Percentiles rank a stretch among this genome's conserved stretches.
phyloP scores from a whole-genome alignment of 2,888 invertebrate species.

The Ophion ellenae region DNA sequence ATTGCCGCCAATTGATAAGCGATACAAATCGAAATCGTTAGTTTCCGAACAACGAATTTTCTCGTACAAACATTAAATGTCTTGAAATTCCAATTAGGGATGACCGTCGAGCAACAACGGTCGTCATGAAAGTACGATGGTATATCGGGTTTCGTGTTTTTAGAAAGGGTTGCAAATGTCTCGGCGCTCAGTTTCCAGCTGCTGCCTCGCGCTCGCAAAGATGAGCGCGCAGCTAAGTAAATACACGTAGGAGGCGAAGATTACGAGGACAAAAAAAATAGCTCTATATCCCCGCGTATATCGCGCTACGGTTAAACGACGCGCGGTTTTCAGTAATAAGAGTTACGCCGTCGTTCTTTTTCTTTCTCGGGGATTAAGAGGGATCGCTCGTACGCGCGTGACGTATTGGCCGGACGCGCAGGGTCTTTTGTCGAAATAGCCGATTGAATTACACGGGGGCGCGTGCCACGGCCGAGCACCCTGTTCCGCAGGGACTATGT shows the following conservation, averaged over 20 bases:
- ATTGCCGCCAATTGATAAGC: no score
- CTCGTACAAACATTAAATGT: neutral
- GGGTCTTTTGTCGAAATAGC: conserved; percentile 78
- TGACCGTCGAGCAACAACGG: conserved; percentile 6
- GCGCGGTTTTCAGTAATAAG: conserved; percentile 68
- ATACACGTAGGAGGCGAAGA: conserved; percentile 69
- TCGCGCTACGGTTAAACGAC: conserved; percentile 53
- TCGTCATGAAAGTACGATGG: neutral
- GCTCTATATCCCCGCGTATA: neutral
- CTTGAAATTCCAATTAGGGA: conserved; percentile 35
- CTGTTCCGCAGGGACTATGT: conserved; percentile 31
- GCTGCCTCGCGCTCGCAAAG: conserved; percentile 40
- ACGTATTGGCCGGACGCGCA: conserved; percentile 57
- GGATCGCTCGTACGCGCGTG: conserved; percentile 34
- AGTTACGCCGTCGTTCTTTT: conserved; percentile 66
- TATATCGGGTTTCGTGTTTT: conserved; percentile 72
- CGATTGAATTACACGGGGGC: conserved; percentile 82
- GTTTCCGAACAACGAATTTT: neutral
- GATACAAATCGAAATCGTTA: no score
- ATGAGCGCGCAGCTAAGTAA: conserved; percentile 74
- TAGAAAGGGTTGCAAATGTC: conserved; percentile 68
- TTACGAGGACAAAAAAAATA: conserved; percentile 67
- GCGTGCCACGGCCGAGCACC: conserved; percentile 78
- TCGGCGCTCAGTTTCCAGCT: conserved; percentile 68
- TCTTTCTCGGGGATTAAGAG: conserved; percentile 64